Evolutionary conservation across 2,888 invertebrate genomes (phyloP), one percentile per base, ranked within the genome.

Genomic region (Notodonta ziczac): DNA sequence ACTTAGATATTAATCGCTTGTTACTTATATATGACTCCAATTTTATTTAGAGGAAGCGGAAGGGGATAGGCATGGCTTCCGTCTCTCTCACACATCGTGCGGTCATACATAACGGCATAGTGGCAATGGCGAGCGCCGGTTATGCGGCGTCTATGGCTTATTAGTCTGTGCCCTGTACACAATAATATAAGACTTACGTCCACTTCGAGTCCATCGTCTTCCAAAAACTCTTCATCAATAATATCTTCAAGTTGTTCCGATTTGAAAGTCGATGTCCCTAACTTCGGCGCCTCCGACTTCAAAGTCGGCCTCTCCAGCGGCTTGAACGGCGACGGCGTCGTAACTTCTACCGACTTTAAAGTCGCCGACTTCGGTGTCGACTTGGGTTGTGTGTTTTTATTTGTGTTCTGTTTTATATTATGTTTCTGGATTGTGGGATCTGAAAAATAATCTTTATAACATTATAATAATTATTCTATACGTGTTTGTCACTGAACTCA

Each of bases 201-300:
- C 13, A 86, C 84, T 9, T 83, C 81, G 1, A 83, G 79, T 4
- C 86, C 83, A 0, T 84, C 83, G 3, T 89, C 88, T 7, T 78
- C 77, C n/a, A 86, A 58, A 58, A 85, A 87, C 40, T 88, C 88
- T 16, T 84, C 84, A 35, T 84, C 73, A 0, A 85, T 84, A 0
- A 81, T 77, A 53, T 87, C 88, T 0, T 84, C 74, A 0, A 66
- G 57, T 2, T 72, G 72, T 0, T 69, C 63, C 14, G 57, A 24
- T 40, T 65, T 69, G 0, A 5, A 42, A 16, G 24, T 40, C 57
- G 24, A 24, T 24, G 24, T 32, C 5, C 12, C 35, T 48, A n/a
- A 42, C 16, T 12, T 24, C 24, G 9, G 10, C 6, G n/a, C 8
- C 16, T 44, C 13, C 44, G 44, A 44, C 42, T 16, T 56, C 12